Conservation (phyloP, 2,797 vertebrate genomes). For the Thalassophryne amazonica region DNA sequence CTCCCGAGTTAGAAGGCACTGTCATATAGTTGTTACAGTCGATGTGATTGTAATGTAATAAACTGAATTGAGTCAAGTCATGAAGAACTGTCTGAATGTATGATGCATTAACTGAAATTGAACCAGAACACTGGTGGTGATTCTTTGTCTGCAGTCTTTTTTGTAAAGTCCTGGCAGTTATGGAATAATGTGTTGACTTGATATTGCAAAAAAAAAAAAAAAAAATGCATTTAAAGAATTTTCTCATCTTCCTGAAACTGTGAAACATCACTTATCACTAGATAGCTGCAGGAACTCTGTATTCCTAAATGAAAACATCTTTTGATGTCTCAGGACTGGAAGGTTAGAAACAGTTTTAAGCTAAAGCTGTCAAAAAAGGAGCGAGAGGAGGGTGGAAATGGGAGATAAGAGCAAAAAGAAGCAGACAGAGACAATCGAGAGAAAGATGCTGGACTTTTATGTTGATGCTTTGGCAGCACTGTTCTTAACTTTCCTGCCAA, state of each 20-base stretch:
- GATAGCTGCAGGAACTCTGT: slow-evolving; percentile 22
- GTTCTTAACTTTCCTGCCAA: slow-evolving; percentile 23
- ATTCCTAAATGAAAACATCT: slow-evolving; percentile 16
- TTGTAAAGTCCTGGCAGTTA: too few species aligned
- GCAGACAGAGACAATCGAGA: not conserved
- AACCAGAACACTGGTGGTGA: too few species aligned
- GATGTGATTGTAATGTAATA: too few species aligned
- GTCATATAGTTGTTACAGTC: too few species aligned
- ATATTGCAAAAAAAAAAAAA: slow-evolving; percentile 1
- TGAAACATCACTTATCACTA: slow-evolving; percentile 4
- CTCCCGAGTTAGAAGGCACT: too few species aligned
- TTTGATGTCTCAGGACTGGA: slow-evolving; percentile 1
- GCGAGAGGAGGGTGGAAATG: not conserved
- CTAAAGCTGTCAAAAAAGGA: not conserved
- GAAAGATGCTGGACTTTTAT: not conserved
- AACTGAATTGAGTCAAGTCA: too few species aligned
- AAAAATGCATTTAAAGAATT: slow-evolving; percentile 7
- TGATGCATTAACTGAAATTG: too few species aligned
- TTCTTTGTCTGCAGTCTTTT: too few species aligned
- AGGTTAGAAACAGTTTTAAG: not conserved
- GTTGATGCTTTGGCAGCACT: slow-evolving; percentile 1
- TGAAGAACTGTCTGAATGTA: too few species aligned
- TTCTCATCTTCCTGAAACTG: slow-evolving; percentile 2
- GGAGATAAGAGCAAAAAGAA: not conserved
- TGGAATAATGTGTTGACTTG: not conserved